A percentile compares a stretch with the other conserved stretches of the same genome.
phyloP scores from a whole-genome alignment of 2,113 vertebrate genomes.

The Oreotragus oreotragus region DNA sequence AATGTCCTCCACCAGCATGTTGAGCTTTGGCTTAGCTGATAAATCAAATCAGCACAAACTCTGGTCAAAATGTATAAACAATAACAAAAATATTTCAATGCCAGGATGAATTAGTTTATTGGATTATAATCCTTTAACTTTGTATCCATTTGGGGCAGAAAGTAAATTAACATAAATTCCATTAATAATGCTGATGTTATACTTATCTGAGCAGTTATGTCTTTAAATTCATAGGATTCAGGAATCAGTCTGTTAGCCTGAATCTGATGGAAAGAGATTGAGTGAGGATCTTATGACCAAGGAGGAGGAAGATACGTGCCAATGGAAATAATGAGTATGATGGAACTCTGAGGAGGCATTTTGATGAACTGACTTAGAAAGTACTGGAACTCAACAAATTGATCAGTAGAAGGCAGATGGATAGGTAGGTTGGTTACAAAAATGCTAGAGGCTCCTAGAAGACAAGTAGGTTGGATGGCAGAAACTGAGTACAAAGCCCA shows the following conservation, averaged over 20 bases:
- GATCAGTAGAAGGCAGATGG: neutral
- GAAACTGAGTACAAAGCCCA: neutral
- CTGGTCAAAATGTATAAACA: neutral
- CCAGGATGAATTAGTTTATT: neutral
- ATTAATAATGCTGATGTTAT: neutral
- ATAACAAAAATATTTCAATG: neutral
- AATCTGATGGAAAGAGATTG: neutral
- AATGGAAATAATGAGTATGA: neutral
- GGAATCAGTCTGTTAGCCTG: neutral
- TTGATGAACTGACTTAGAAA: neutral
- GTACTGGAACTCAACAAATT: neutral
- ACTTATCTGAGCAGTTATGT: neutral
- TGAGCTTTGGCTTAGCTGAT: neutral
- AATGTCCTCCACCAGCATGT: neutral
- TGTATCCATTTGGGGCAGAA: neutral
- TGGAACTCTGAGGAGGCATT: neutral
- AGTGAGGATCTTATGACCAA: neutral
- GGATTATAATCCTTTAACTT: neutral
- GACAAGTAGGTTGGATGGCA: neutral
- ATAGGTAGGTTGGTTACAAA: neutral
- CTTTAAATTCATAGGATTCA: neutral
- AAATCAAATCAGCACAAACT: neutral
- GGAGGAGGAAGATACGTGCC: neutral
- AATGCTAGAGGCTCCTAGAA: neutral
- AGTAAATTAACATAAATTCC: neutral